Evolutionary conservation across 1,140 invertebrate genomes (phyloP).

Genomic region (Zaprionus ghesquierei): DNA sequence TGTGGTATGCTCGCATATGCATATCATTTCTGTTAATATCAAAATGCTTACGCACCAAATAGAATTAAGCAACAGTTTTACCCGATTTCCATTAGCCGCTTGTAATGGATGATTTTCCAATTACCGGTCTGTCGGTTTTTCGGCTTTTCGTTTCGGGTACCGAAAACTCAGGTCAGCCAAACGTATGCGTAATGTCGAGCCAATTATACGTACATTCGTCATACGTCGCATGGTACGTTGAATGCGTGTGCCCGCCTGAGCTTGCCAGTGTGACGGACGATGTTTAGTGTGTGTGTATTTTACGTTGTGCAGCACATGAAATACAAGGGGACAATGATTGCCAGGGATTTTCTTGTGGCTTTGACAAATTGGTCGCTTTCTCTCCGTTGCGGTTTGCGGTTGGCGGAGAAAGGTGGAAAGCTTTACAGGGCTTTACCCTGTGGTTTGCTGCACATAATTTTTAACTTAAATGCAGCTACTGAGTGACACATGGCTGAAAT

Average conservation of each 20-base stretch:
- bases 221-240: slow-evolving; percentile 22
- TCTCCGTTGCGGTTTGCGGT: slow-evolving; percentile 48
- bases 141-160: not conserved
- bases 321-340: slow-evolving; percentile 66
- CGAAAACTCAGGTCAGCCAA: not conserved
- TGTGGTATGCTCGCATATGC: slow-evolving; percentile 7
- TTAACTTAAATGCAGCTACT: slow-evolving; percentile 74
- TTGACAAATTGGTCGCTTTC: slow-evolving; percentile 68
- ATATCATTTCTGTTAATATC: slow-evolving; percentile 50
- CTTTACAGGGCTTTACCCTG: not conserved
- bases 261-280: too few species aligned
- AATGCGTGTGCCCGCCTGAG: not conserved
- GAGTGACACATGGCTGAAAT: slow-evolving; percentile 77
- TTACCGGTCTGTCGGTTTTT: slow-evolving; percentile 62
- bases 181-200: slow-evolving; percentile 58
- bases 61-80: slow-evolving; percentile 75
- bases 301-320: slow-evolving; percentile 25
- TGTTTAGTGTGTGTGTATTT: not conserved
- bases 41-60: slow-evolving; percentile 71
- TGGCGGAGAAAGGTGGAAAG: not conserved
- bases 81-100: slow-evolving; percentile 70
- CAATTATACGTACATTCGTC: slow-evolving; percentile 68
- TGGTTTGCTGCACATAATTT: slow-evolving; percentile 64
- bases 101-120: slow-evolving; percentile 79
- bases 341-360: slow-evolving; percentile 57